phyloP scores from a whole-genome alignment of 2,113 vertebrate genomes.

The Aegotheles bennettii region DNA sequence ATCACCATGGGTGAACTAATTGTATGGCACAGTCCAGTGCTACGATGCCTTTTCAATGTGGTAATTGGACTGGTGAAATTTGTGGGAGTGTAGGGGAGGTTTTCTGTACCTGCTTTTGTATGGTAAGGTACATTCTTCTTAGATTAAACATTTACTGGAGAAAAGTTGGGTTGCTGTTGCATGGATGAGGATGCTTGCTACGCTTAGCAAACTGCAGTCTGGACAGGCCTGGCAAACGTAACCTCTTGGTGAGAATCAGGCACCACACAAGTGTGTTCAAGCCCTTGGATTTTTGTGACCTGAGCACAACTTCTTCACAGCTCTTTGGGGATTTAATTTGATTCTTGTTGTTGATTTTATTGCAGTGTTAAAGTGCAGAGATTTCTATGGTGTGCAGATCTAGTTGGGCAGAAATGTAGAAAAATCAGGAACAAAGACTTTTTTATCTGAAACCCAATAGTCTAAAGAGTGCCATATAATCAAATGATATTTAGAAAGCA shows the following conservation, averaged over 20 bases:
- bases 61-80: background rate
- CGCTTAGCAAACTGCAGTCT: background rate
- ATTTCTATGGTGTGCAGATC: background rate
- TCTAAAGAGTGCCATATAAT: background rate
- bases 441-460: background rate
- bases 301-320: background rate
- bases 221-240: background rate
- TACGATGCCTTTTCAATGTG: background rate
- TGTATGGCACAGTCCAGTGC: background rate
- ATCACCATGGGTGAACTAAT: background rate
- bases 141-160: background rate
- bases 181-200: background rate
- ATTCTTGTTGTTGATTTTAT: background rate
- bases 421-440: background rate
- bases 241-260: background rate
- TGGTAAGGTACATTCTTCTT: background rate
- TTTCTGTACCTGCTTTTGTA: background rate
- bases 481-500: background rate
- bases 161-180: background rate
- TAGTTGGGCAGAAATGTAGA: background rate
- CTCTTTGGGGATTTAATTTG: background rate
- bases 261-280: accelerated
- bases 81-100: background rate
- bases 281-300: background rate
- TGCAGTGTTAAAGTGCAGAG: background rate